Evolutionary conservation across 2,888 invertebrate species (phyloP), one percentile per base, ranked within the genome.

Genomic region (Phrixothrix hirtus): DNA sequence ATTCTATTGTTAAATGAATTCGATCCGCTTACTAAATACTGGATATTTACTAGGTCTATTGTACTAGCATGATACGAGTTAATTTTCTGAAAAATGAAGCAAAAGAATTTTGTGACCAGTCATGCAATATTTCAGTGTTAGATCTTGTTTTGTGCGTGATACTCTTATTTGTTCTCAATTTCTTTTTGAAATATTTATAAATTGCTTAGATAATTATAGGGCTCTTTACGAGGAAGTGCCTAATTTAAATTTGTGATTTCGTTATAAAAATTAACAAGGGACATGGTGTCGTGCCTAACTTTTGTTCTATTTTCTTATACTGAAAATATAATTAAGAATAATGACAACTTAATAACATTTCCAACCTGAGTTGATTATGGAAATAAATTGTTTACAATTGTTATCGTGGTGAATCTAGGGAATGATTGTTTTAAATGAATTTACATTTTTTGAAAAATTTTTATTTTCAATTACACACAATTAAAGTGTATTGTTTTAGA

Each of bases 31-130:
- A 15, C 13, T 34, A 16, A 10, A 7, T 27, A 27, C n/a, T 12
- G 30, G 13, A 34, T 14, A n/a, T 12, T 10, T 16, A 42, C 38
- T 54, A 43, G 11, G 21, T 35, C 52, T 45, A 53, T 57, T 58
- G 46, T 41, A 52, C 59, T 60, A 55, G 60, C 60, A 60, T 60
- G 60, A 58, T 58, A 55, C 54, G 46, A 53, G 58, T 55, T 58
- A 60, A 60, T 60, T 60, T 60, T 60, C 60, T 60, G 54, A 58
- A 60, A 60, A 60, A 54, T 37, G 39, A 52, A 48, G 29, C 39
- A 41, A 57, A 57, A 50, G 52, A 48, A 53, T 38, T 49, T 53
- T 44, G 48, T 48, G 44, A 43, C 53, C 51, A 49, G 57, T 57
- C 57, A 57, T 54, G 57, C 57, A 47, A 57, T 57, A 54, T 43